Evolutionary conservation across 2,113 vertebrate genomes (phyloP), one percentile per base, ranked within the genome.

Genomic region (Galbula dea): DNA sequence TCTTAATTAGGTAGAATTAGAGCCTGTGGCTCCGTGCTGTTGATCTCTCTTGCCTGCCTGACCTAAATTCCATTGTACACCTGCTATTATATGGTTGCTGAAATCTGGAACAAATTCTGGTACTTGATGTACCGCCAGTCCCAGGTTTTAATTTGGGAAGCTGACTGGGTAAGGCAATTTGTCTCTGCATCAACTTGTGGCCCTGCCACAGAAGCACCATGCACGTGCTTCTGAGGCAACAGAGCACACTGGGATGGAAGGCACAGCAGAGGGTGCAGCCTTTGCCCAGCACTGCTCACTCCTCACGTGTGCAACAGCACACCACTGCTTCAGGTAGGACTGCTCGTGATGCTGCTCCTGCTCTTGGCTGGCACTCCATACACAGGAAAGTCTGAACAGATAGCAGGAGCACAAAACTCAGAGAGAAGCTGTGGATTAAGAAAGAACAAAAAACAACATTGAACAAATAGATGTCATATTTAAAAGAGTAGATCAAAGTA

Each of bases 111-210:
- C 46, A 45, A 69, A 69, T 37, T 43, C 63, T 34, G 67, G 91
- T 39, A 89, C 96, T 94, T 93, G 95, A 94, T 93, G 96, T 95
- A 12, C 93, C 95, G 91, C 94, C 94, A 96, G 94, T 57, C 36
- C 71, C 4, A 1, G 79, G 11, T 41, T 91, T 93, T 71, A 88
- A 69, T 23, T 41, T 9, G 1, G 72, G 84, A 84, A 95, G 58
- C 65, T 48, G 67, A 10, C 58, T 66, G 66, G 86, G 69, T 46
- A 92, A 10, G 16, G 82, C 5, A 79, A 48, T 77, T 85, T 71
- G 39, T 34, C 10, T 86, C 87, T 92, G 85, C 59, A 57, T 7
- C 4, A 7, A 22, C 89, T 26, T 85, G 95, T 23, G 78, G 86
- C 15, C 23, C 63, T 66, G 58, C 45, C 30, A 16, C 49, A 75